These are phyloP conservation scores for Digitonthophagus gazella DNA, from an alignment of 2,888 invertebrate species.

Conservation along the genomic window DNA sequence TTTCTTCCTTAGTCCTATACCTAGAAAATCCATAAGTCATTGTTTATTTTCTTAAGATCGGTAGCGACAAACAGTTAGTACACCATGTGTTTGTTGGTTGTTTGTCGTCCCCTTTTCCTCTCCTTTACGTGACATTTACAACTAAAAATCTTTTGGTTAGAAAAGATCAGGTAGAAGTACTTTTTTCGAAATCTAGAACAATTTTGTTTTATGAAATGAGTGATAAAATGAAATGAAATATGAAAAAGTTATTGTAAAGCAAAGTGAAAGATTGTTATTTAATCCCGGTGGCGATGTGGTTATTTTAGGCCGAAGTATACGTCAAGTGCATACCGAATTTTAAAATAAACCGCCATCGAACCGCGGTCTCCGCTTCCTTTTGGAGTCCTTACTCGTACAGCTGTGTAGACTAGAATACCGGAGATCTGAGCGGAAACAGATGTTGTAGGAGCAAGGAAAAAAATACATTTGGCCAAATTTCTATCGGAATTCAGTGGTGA, in stretches of 20 bases:
- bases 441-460: not conserved
- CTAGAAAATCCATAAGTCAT: not conserved
- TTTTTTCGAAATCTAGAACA: no score
- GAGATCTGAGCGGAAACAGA: not conserved
- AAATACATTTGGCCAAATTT: not conserved
- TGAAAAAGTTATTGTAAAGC: no score
- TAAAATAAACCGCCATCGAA: constrained; percentile 2
- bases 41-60: not conserved
- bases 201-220: not conserved
- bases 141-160: not conserved
- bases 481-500: not conserved
- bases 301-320: constrained; percentile 7
- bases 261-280: no score
- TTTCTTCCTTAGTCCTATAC: not conserved
- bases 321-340: constrained; percentile 3
- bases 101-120: not conserved
- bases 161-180: not conserved
- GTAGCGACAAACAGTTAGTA: not conserved
- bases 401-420: constrained; percentile 3
- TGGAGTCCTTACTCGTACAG: not conserved
- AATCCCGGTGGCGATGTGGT: not conserved
- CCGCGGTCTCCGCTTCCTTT: not conserved
- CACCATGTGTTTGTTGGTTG: not conserved
- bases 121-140: not conserved
- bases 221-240: not conserved